Conservation (phyloP, 1,140 invertebrate genomes). For the Gryon sp. region DNA sequence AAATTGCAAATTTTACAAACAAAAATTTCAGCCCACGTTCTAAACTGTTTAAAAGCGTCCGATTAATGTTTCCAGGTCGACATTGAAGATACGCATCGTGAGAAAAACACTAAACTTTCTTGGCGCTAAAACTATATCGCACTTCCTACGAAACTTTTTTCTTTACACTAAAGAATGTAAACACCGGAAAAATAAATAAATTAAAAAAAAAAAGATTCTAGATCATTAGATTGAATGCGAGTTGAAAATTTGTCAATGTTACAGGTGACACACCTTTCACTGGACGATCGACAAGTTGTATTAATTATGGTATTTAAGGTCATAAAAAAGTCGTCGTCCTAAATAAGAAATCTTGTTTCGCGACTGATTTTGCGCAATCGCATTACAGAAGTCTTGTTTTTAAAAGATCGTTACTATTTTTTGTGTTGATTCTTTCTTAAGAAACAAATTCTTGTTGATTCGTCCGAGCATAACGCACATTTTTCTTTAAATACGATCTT, state of each 20-base stretch:
- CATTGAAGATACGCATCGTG: constrained; percentile 41
- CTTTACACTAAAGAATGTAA: no score
- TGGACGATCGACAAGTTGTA: constrained; percentile 13
- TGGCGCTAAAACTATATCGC: neutral
- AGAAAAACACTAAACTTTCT: constrained; percentile 18
- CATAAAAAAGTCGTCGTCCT: constrained; percentile 46
- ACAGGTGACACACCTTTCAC: constrained; percentile 44
- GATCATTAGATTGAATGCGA: constrained; percentile 10
- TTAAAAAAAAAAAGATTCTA: no score
- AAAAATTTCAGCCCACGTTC: no score
- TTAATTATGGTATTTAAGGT: constrained; percentile 28
- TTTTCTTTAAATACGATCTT: constrained; percentile 1
- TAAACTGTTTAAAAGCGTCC: no score
- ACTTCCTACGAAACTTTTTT: neutral
- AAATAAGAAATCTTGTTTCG: constrained; percentile 45
- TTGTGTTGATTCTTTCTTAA: neutral
- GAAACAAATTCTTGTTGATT: neutral
- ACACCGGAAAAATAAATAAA: no score
- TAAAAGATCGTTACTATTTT: neutral
- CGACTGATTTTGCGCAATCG: constrained; percentile 29
- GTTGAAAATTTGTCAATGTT: constrained; percentile 13
- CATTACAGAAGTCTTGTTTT: neutral
- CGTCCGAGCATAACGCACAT: constrained; percentile 1
- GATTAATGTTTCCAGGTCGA: constrained; percentile 40
- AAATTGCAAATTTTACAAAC: constrained; percentile 31